Base-by-base conservation (phyloP, 2,797 vertebrate species). In the Hozukius guyotensis region DNA sequence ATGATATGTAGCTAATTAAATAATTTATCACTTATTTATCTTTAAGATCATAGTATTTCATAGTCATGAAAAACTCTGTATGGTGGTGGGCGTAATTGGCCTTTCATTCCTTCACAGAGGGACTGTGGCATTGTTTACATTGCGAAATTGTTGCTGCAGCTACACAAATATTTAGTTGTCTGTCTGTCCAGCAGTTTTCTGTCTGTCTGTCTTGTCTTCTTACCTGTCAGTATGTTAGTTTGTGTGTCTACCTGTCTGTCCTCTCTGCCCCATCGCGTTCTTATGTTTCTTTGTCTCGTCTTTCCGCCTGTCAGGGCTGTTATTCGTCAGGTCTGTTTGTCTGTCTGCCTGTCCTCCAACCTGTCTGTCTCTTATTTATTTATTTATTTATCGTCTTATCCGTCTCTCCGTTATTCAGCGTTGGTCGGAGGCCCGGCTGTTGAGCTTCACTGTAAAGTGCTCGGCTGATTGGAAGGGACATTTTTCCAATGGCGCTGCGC, bases 391-490 rank as follows among this genome's bases (percentile, higher is more conserved):
- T 77, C 46, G 74, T 89, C 80, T 87, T 61, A 49, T 82, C 70
- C 49, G 70, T 84, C 87, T 87, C 85, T 84, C 82, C 38, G 71
- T 80, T 86, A 80, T 89, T 85, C 77, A 53, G 87, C 34, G 66
- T 55, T 66, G 77, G 80, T 84, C 36, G 36, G 72, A 77, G 76
- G 81, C 84, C 81, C 53, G 72, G 83, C 88, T 87, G 85, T 84
- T 65, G 84, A 70, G 78, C 76, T 83, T 86, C 90, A 82, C 90
- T 92, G 93, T 95, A 93, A 94, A 95, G 93, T 93, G 88, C 86
- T 87, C 55, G 55, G 86, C 87, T 95, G 91, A 96, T 96, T 95
- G 88, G 88, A 93, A 89, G 91, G 92, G 95, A 96, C 94, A 63
- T 92, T 95, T 96, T 94, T 96, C 94, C 94, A 92, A 95, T 96